A percentile compares a stretch with the other conserved stretches of the same genome.
These are phyloP conservation scores for Nothocercus nigrocapillus DNA, from an alignment of 2,113 vertebrate genomes.

Conservation along the genomic window DNA sequence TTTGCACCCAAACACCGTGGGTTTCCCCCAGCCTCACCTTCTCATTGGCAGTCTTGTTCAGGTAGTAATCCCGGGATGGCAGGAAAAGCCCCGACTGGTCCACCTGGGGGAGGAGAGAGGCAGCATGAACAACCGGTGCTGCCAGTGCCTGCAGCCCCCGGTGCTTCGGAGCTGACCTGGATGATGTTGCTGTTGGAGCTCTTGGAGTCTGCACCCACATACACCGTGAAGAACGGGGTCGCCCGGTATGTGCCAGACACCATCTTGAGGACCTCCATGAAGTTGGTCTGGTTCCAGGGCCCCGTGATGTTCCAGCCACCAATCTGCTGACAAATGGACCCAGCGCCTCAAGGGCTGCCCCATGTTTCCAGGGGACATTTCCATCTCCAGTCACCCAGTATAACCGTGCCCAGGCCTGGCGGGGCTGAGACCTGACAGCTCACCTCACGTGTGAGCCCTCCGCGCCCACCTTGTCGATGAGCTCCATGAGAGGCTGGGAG, in stretches of 20 bases:
- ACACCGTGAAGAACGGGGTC: conserved; percentile 92
- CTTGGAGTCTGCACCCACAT: conserved; percentile 92
- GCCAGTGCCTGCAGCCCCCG: fast-evolving
- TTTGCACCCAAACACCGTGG: fast-evolving
- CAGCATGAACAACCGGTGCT: neutral
- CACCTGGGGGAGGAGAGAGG: conserved; percentile 78
- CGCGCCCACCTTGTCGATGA: conserved; percentile 89
- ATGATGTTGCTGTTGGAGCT: conserved; percentile 97
- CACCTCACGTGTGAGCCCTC: fast-evolving
- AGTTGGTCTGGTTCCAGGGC: conserved; percentile 92
- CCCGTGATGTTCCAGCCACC: conserved; percentile 96
- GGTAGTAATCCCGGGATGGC: conserved; percentile 96
- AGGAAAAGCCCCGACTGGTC: conserved; percentile 96
- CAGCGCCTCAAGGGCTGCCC: neutral
- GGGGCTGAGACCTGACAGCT: neutral
- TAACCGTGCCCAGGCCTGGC: neutral
- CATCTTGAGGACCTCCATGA: conserved; percentile 93
- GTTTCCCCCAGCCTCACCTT: conserved; percentile 80
- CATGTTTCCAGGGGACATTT: neutral
- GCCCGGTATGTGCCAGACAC: conserved; percentile 93
- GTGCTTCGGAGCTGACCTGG: conserved; percentile 80
- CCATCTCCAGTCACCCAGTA: fast-evolving
- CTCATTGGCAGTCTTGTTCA: conserved; percentile 95
- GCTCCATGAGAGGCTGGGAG: conserved; percentile 90
- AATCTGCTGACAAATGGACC: conserved; percentile 75